Percentiles rank a stretch among this genome's conserved stretches.
Conservation (phyloP, 1,140 invertebrate species). For the Bombus affinis region DNA sequence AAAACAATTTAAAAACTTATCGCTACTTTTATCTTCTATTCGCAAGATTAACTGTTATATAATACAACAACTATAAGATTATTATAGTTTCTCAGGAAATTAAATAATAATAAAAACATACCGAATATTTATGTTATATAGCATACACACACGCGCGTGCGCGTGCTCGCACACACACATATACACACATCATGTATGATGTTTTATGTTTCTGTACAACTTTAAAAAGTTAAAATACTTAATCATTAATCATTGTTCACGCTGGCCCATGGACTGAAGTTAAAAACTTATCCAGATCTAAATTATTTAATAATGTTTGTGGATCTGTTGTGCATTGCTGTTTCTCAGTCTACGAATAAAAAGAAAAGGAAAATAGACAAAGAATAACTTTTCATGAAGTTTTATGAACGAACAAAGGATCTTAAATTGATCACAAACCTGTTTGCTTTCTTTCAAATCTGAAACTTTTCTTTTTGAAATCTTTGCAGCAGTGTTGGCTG, state of each 20-base stretch:
- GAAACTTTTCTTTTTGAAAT: slow-evolving; percentile 59
- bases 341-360: slow-evolving; percentile 62
- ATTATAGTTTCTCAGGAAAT: not conserved
- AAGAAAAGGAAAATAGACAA: not conserved
- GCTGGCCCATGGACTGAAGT: slow-evolving; percentile 72
- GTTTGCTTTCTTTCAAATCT: slow-evolving; percentile 55
- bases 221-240: slow-evolving; percentile 10
- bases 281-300: slow-evolving; percentile 72
- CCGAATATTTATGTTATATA: not conserved
- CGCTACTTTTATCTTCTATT: not conserved
- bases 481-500: slow-evolving; percentile 49
- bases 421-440: slow-evolving; percentile 56
- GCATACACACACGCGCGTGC: too few relatives aligned
- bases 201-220: slow-evolving; percentile 12
- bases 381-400: not conserved
- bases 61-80: not conserved
- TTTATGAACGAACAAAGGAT: not conserved
- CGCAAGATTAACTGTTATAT: not conserved
- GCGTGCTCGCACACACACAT: too few relatives aligned
- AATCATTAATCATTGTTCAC: slow-evolving; percentile 22
- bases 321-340: slow-evolving; percentile 64
- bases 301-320: slow-evolving; percentile 65
- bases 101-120: not conserved
- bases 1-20: not conserved
- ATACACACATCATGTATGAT: too few relatives aligned